These are phyloP conservation scores for Pygocentrus nattereri DNA, from an alignment of 2,797 vertebrate genomes.

Conservation along the genomic window DNA sequence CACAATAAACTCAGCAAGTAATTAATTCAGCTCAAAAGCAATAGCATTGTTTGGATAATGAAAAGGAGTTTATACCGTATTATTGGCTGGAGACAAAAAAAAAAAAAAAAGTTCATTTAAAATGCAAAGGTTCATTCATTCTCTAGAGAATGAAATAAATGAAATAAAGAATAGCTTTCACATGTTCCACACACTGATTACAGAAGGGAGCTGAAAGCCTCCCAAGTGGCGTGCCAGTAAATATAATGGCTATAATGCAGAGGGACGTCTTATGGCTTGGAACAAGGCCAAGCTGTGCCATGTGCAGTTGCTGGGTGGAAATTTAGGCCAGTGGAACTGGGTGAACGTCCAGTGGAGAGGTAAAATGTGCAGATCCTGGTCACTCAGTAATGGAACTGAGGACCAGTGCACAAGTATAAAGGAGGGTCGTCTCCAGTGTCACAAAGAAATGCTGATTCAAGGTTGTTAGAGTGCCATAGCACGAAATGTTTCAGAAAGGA, in stretches of 20 bases:
- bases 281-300: neutral
- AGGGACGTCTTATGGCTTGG: neutral
- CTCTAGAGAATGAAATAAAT: no score
- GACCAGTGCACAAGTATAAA: neutral
- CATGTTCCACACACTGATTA: conserved; percentile 14
- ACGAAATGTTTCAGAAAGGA: neutral
- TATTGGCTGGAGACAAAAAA: neutral
- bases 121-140: conserved; percentile 37
- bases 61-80: conserved; percentile 20
- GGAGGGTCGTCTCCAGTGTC: neutral
- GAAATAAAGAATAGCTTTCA: neutral
- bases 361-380: neutral
- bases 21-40: conserved; percentile 37
- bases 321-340: neutral
- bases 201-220: conserved; percentile 27
- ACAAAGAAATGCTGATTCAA: neutral
- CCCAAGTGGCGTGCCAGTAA: neutral
- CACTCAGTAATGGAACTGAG: neutral
- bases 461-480: no score
- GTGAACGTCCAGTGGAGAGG: neutral
- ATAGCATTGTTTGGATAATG: conserved; percentile 32
- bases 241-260: conserved; percentile 16
- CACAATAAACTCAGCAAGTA: conserved; percentile 40
- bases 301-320: neutral
- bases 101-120: conserved; percentile 32